phyloP scores from a whole-genome alignment of 2,797 vertebrate species.

The Amblyraja radiata region DNA sequence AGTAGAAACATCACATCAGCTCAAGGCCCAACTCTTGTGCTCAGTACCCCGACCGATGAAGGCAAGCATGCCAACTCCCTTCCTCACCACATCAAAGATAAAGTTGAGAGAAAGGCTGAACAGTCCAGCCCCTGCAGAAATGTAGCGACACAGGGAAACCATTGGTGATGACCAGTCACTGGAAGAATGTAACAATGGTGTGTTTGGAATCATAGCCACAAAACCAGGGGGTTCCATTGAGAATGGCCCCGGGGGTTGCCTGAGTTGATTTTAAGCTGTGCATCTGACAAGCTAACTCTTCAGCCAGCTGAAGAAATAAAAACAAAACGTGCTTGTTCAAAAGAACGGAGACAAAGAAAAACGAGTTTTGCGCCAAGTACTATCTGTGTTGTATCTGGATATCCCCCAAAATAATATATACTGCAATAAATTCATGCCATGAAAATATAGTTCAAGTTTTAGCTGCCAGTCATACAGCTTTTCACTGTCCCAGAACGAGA shows the following conservation, averaged over 20 bases:
- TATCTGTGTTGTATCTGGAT: background rate
- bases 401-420: background rate
- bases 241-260: background rate
- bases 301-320: constrained; percentile 7
- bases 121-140: background rate
- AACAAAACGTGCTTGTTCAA: constrained; percentile 1
- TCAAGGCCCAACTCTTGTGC: too few species aligned
- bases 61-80: too few species aligned
- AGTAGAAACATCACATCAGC: too few species aligned
- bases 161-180: background rate
- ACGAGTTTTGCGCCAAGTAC: background rate
- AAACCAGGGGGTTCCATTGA: background rate
- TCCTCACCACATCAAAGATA: background rate
- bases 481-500: background rate
- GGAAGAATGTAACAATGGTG: background rate
- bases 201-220: background rate
- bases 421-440: constrained; percentile 3
- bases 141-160: background rate
- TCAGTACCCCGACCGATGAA: too few species aligned
- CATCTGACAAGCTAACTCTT: background rate
- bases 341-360: constrained; percentile 15
- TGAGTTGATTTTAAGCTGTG: background rate
- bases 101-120: too few species aligned
- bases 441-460: background rate
- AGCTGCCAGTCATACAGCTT: background rate